phyloP scores from a whole-genome alignment of 30 jellyfish, hydroid and myxozoan genomes.

The Pseudorhiza aurosa region DNA sequence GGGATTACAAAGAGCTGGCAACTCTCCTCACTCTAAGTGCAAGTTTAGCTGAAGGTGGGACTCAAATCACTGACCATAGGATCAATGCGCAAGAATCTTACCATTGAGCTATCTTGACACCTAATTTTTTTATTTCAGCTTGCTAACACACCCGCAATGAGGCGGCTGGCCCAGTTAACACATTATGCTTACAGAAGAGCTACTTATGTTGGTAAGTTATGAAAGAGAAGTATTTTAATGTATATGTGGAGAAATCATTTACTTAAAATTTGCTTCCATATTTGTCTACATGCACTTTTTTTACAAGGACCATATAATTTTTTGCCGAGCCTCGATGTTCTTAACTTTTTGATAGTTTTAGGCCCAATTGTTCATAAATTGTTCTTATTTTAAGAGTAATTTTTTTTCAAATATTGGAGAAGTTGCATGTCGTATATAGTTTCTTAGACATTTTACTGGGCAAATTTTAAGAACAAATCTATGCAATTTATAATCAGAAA shows the following conservation, averaged over 20 bases:
- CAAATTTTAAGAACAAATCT: too few relatives aligned
- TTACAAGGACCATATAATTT: background rate
- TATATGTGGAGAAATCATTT: too few relatives aligned
- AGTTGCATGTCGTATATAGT: too few relatives aligned
- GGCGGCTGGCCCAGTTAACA: constrained; percentile 77
- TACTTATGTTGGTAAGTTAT: constrained; percentile 47
- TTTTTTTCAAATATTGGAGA: too few relatives aligned
- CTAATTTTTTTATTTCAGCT: constrained; percentile 22
- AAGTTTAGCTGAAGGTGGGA: background rate
- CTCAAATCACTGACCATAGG: background rate
- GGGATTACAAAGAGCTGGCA: background rate
- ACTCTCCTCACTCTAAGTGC: background rate
- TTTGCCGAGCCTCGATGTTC: too few relatives aligned
- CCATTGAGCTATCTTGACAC: background rate
- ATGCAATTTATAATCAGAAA: too few relatives aligned
- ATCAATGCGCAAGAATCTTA: background rate
- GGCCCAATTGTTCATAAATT: too few relatives aligned
- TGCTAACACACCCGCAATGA: constrained; percentile 63
- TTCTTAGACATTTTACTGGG: too few relatives aligned
- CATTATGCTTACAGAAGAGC: constrained; percentile 71
- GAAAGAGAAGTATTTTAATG: background rate
- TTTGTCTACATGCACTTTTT: background rate
- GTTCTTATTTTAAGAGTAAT: too few relatives aligned
- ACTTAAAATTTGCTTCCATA: background rate
- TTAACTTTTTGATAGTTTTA: too few relatives aligned